A percentile compares a stretch with the other conserved stretches of the same genome.
Conservation (phyloP, 2,113 vertebrate species). For the Nyctibius bracteatus region DNA sequence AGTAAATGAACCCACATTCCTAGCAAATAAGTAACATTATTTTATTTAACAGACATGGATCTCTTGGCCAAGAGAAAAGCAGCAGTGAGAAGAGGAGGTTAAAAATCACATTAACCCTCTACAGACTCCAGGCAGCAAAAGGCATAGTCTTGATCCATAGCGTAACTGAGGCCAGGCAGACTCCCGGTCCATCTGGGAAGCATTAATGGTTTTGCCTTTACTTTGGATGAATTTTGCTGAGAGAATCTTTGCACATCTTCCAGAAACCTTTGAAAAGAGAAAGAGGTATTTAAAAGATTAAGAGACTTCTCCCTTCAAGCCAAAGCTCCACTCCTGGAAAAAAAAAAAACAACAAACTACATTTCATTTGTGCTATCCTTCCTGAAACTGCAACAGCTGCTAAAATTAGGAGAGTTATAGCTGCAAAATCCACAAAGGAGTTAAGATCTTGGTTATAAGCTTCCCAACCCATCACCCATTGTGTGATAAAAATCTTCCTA, state of each 20-base stretch:
- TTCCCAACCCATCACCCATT: conserved; percentile 31
- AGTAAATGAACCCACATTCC: background rate
- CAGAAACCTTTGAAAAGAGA: background rate
- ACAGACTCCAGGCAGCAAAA: background rate
- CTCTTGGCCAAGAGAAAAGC: background rate
- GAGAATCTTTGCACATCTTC: background rate
- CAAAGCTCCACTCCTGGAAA: background rate
- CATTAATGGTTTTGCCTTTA: background rate
- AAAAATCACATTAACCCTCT: background rate
- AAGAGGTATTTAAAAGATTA: background rate
- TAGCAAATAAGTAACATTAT: background rate
- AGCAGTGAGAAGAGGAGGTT: background rate
- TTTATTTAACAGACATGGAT: background rate
- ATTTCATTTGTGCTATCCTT: background rate
- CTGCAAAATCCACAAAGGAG: conserved; percentile 27
- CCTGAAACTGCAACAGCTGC: background rate
- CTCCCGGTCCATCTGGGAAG: background rate
- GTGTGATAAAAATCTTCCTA: conserved; percentile 46
- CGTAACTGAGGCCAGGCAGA: background rate
- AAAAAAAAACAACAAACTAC: background rate
- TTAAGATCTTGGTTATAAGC: conserved; percentile 28
- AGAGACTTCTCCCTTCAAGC: background rate
- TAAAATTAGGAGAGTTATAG: background rate
- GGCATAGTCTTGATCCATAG: background rate
- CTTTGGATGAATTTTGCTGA: background rate